These are phyloP conservation scores for Malacoraja senta DNA, from an alignment of 2,797 vertebrate species.

Conservation along the genomic window DNA sequence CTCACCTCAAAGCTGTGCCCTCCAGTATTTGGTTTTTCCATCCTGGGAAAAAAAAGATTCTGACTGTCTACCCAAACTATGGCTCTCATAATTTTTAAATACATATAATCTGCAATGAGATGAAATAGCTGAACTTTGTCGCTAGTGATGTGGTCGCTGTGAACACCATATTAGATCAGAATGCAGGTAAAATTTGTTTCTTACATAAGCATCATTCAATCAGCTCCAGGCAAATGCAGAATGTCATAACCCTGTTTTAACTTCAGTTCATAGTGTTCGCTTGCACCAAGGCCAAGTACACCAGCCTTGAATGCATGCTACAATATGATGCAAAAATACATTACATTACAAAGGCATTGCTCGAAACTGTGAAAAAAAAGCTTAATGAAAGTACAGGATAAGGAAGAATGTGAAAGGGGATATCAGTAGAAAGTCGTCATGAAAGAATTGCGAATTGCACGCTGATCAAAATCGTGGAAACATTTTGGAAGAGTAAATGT, in stretches of 20 bases:
- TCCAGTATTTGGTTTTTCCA: too few relatives aligned
- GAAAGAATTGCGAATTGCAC: too few relatives aligned
- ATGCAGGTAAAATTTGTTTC: too few relatives aligned
- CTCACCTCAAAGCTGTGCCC: too few relatives aligned
- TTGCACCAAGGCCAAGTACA: neutral
- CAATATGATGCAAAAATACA: neutral
- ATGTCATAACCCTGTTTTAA: neutral
- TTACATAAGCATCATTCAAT: neutral
- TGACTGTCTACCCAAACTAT: too few relatives aligned
- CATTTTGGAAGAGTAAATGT: neutral
- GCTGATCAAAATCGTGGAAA: neutral
- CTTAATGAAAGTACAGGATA: neutral
- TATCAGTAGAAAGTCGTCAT: neutral
- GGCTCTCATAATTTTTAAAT: too few relatives aligned
- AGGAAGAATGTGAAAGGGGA: neutral
- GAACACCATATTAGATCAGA: neutral
- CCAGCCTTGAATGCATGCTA: neutral
- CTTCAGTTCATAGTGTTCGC: neutral
- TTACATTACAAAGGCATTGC: neutral
- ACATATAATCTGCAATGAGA: neutral
- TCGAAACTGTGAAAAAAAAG: neutral
- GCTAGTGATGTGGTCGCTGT: neutral
- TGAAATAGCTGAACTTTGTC: neutral
- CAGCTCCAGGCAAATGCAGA: neutral
- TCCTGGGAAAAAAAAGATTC: too few relatives aligned